phyloP scores from a whole-genome alignment of 1,140 invertebrate species.

The Ptiloglossa arizonensis region DNA sequence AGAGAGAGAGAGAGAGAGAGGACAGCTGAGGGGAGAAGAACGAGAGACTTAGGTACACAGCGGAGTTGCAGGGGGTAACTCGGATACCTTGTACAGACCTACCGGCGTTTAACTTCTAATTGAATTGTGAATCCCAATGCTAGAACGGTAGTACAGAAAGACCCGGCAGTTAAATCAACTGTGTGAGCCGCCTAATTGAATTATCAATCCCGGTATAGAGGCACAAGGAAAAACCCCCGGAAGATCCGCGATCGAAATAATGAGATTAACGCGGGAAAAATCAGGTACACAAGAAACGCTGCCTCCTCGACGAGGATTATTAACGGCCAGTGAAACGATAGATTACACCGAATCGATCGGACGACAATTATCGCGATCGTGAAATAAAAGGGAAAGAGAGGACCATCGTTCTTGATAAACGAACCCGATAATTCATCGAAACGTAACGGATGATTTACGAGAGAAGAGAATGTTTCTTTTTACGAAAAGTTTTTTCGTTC shows the following conservation, averaged over 20 bases:
- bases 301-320: background rate
- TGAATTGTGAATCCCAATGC: constrained; percentile 76
- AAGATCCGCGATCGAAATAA: constrained; percentile 67
- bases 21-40: constrained; percentile 2
- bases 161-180: constrained; percentile 74
- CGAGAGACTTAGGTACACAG: constrained; percentile 45
- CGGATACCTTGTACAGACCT: constrained; percentile 72
- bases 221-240: constrained; percentile 54
- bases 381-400: no score
- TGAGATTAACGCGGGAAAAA: constrained; percentile 59
- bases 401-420: no score
- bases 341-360: background rate
- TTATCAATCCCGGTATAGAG: constrained; percentile 70
- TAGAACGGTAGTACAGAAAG: constrained; percentile 62
- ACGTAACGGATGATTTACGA: no score
- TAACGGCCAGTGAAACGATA: background rate
- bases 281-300: constrained; percentile 4
- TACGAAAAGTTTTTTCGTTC: no score
- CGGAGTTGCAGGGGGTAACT: constrained; percentile 68
- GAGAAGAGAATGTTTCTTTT: no score
- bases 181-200: constrained; percentile 71
- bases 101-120: constrained; percentile 77
- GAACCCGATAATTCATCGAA: no score
- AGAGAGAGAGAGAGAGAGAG: constrained; percentile 20
- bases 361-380: no score